Percentiles rank a stretch among this genome's conserved stretches.
Conservation (phyloP, 2,113 vertebrate species). For the Elachura formosa region DNA sequence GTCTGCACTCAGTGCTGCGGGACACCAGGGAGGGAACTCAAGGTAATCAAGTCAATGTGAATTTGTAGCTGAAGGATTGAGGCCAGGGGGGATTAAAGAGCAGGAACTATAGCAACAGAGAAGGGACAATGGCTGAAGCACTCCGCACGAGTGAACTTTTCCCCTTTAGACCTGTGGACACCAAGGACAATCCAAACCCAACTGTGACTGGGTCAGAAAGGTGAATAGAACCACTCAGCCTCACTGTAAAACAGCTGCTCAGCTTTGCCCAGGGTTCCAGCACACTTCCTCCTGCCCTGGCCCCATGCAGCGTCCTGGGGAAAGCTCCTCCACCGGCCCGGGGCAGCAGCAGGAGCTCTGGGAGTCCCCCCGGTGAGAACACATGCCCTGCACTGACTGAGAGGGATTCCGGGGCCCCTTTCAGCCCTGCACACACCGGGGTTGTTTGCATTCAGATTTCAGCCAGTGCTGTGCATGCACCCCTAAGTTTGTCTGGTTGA, state of each 20-base stretch:
- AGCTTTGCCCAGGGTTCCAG: too few relatives aligned
- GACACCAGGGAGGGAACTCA: neutral
- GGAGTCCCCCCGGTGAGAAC: neutral
- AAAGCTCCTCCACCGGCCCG: neutral
- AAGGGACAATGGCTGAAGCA: neutral
- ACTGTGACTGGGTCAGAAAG: neutral
- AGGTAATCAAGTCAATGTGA: conserved; percentile 40
- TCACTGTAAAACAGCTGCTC: neutral
- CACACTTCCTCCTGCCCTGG: neutral
- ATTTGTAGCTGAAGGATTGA: conserved; percentile 42
- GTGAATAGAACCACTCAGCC: neutral
- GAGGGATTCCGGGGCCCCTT: neutral
- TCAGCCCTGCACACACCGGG: neutral
- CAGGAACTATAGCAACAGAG: conserved; percentile 29
- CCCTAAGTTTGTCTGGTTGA: neutral
- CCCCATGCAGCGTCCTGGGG: neutral
- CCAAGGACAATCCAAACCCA: neutral
- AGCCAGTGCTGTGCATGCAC: neutral
- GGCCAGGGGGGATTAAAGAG: conserved; percentile 36
- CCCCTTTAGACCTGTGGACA: neutral
- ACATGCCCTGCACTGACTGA: neutral
- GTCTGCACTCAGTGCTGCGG: neutral
- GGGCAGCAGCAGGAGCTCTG: neutral
- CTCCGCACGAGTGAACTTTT: conserved; percentile 19
- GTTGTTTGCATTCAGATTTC: neutral